phyloP scores from a whole-genome alignment of 2,797 vertebrate genomes.

The Heliangelus exortis region DNA sequence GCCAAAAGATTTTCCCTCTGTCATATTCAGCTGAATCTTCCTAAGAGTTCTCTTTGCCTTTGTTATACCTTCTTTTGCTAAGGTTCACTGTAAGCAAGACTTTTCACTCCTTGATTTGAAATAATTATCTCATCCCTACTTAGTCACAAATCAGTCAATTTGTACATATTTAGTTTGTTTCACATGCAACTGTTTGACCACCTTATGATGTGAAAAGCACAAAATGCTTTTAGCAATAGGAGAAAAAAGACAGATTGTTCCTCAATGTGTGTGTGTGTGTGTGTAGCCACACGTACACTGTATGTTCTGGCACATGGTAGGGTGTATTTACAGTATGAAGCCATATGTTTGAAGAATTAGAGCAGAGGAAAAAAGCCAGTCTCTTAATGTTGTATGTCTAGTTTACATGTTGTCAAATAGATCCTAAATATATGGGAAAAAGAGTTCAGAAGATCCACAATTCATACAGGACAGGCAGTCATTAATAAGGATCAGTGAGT shows the following conservation, averaged over 20 bases:
- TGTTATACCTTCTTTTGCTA: neutral
- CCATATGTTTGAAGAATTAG: slow-evolving; percentile 75
- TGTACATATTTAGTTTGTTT: slow-evolving; percentile 46
- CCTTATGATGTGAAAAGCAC: slow-evolving; percentile 59
- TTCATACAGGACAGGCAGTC: neutral
- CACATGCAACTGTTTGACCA: slow-evolving; percentile 54
- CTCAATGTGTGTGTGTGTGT: slow-evolving; percentile 56
- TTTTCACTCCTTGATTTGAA: slow-evolving; percentile 21
- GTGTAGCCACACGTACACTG: slow-evolving; percentile 58
- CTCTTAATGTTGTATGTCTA: slow-evolving; percentile 70
- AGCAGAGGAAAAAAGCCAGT: slow-evolving; percentile 71
- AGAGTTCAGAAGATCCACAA: slow-evolving; percentile 48
- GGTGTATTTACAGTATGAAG: slow-evolving; percentile 72
- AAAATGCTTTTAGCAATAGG: slow-evolving; percentile 50
- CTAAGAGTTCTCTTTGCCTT: neutral
- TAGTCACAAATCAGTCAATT: slow-evolving; percentile 34
- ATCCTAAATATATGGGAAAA: slow-evolving; percentile 68
- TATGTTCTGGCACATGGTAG: slow-evolving; percentile 78
- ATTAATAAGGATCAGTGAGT: neutral
- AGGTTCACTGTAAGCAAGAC: neutral
- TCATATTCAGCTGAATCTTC: neutral
- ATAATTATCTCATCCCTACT: neutral
- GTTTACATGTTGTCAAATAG: slow-evolving; percentile 71
- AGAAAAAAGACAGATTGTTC: slow-evolving; percentile 76
- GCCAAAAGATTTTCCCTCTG: neutral